A percentile compares a stretch with the other conserved stretches of the same genome.
These are phyloP conservation scores for Falco concolor DNA, from an alignment of 2,797 vertebrate genomes.

Conservation along the genomic window DNA sequence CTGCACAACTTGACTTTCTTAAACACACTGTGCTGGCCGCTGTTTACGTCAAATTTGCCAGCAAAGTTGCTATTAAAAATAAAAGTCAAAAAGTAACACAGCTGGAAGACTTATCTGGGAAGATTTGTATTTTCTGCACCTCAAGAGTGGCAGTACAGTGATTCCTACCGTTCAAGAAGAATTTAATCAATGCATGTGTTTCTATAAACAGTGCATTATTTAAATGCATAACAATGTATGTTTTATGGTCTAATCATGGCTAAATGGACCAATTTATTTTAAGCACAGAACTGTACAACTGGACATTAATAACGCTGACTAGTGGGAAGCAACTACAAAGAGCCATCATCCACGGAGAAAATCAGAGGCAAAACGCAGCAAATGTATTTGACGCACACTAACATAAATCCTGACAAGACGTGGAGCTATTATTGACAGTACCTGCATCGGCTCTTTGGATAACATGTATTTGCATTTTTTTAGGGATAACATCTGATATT, in stretches of 20 bases:
- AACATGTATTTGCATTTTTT: not conserved
- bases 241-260: conserved; percentile 24
- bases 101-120: not conserved
- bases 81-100: not conserved
- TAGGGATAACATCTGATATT: not conserved
- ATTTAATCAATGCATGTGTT: not conserved
- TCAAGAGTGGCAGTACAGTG: not conserved
- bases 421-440: not conserved
- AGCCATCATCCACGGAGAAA: not conserved
- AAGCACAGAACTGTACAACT: not conserved
- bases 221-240: not conserved
- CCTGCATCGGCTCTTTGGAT: not conserved
- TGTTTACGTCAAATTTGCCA: not conserved
- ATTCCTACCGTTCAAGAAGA: not conserved
- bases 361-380: not conserved
- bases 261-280: conserved; percentile 25
- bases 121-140: not conserved
- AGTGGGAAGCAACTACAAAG: not conserved
- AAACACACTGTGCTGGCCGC: not conserved
- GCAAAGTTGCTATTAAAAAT: not conserved
- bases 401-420: not conserved
- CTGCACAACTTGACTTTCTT: not conserved
- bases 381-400: not conserved
- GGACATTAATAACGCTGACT: conserved; percentile 6
- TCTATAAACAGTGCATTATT: not conserved